Percentiles rank a stretch among this genome's conserved stretches.
These are phyloP conservation scores for Naso thynnoides DNA, from an alignment of 2,797 vertebrate species.

Conservation along the genomic window DNA sequence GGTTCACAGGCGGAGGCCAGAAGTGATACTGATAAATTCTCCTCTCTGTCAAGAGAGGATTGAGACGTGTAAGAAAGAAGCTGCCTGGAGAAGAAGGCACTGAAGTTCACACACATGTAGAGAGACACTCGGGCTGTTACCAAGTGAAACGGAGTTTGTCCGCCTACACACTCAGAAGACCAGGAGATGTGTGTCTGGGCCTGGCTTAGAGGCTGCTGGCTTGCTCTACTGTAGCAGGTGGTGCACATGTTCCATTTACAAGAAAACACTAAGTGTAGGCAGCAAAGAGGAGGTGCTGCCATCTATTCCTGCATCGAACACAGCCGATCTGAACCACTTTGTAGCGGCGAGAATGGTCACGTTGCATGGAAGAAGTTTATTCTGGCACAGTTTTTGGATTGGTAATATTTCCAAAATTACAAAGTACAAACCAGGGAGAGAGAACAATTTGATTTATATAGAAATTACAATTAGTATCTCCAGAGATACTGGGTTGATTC, in stretches of 20 bases:
- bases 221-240: constrained; percentile 76
- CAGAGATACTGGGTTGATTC: background rate
- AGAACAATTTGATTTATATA: background rate
- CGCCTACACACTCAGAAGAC: constrained; percentile 68
- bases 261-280: constrained; percentile 76
- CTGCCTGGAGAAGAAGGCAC: constrained; percentile 51
- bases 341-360: constrained; percentile 43
- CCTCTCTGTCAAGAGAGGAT: constrained; percentile 22
- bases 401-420: constrained; percentile 19
- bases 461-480: background rate
- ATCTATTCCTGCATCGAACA: constrained; percentile 65
- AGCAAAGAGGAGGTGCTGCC: constrained; percentile 76
- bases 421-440: constrained; percentile 8
- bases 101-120: constrained; percentile 65
- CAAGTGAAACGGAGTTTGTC: constrained; percentile 72
- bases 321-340: constrained; percentile 54
- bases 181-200: constrained; percentile 76
- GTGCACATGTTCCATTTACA: constrained; percentile 76
- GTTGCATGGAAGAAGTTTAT: constrained; percentile 40
- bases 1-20: background rate
- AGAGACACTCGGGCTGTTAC: constrained; percentile 65
- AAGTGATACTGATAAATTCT: constrained; percentile 21
- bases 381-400: constrained; percentile 12
- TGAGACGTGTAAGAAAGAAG: constrained; percentile 36
- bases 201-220: constrained; percentile 77